Evolutionary conservation across 1,140 invertebrate species (phyloP), one percentile per base, ranked within the genome.

Genomic region (Mizuhopecten yessoensis): DNA sequence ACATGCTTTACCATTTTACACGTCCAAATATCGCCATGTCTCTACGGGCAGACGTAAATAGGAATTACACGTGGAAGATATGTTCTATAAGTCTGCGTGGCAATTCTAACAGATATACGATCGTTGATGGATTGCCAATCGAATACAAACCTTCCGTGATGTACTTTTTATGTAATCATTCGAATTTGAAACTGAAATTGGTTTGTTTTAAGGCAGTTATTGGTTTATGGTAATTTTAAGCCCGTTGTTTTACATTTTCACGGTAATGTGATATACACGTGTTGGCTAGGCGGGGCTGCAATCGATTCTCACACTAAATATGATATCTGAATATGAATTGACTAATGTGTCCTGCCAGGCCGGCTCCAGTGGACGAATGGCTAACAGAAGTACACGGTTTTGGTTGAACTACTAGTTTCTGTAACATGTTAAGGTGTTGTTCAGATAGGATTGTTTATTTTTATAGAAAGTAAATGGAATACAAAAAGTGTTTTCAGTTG

Each of bases 271-370:
- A 75, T 75, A 75, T n/a, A 75, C 57, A 29, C n/a, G 57, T 75
- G 57, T 75, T 75, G 57, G n/a, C 57, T 29, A 75, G 57, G 57
- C 57, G 57, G 57, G 23, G 15, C 57, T 75, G n/a, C 29, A 5
- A 75, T 75, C n/a, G 57, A 75, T 75, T 75, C n/a, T n/a, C 5
- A 75, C 57, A 75, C 57, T 75, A 75, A n/a, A 75, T 75, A 75
- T 29, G 57, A 75, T 75, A 75, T 75, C 29, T 17, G 0, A 75
- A 75, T 75, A 29, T 29, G 57, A 23, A 75, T 75, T 23, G 23
- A 75, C 29, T 29, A 75, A n/a, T 75, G n/a, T 75, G 29, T 23
- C 57, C 29, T 5, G n/a, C 23, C 57, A 29, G 57, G 29, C 23
- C 57, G 57, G 57, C 57, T 75, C 57, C 23, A 75, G 11, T 75